A percentile compares a stretch with the other conserved stretches of the same genome.
Conservation (phyloP, 2,888 invertebrate genomes). For the Anarsia innoxiella region DNA sequence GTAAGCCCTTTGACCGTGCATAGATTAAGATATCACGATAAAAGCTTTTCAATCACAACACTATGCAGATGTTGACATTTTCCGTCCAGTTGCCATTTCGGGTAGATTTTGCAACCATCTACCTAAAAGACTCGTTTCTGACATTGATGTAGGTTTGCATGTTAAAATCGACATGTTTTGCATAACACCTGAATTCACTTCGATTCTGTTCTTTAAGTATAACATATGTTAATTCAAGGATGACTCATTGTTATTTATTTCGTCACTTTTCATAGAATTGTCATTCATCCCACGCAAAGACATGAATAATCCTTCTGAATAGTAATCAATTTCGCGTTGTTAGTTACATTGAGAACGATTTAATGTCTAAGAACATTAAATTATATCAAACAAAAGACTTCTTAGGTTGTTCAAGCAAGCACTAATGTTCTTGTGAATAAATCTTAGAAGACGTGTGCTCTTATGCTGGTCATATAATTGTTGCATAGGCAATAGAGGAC, state of each 20-base stretch:
- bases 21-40: conserved; percentile 38
- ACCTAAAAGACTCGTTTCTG: conserved; percentile 24
- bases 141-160: conserved; percentile 24
- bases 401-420: conserved; percentile 1
- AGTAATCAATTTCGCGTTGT: conserved; percentile 18
- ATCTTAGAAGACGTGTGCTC: neutral
- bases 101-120: conserved; percentile 34
- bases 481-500: conserved; percentile 5
- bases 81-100: conserved; percentile 42
- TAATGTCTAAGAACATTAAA: neutral
- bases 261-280: conserved; percentile 49
- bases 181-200: conserved; percentile 14
- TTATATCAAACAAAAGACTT: neutral
- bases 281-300: conserved; percentile 41
- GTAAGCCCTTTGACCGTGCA: conserved; percentile 28
- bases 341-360: too few relatives aligned
- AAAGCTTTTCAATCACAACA: conserved; percentile 38
- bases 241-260: conserved; percentile 46
- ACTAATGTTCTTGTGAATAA: too few relatives aligned
- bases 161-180: conserved; percentile 26
- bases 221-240: conserved; percentile 36
- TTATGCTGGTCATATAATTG: conserved; percentile 4
- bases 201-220: conserved; percentile 20
- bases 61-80: conserved; percentile 41
- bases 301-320: conserved; percentile 39